These are phyloP conservation scores for Lanistes nyassanus DNA, from an alignment of 1,140 invertebrate species.

Conservation along the genomic window DNA sequence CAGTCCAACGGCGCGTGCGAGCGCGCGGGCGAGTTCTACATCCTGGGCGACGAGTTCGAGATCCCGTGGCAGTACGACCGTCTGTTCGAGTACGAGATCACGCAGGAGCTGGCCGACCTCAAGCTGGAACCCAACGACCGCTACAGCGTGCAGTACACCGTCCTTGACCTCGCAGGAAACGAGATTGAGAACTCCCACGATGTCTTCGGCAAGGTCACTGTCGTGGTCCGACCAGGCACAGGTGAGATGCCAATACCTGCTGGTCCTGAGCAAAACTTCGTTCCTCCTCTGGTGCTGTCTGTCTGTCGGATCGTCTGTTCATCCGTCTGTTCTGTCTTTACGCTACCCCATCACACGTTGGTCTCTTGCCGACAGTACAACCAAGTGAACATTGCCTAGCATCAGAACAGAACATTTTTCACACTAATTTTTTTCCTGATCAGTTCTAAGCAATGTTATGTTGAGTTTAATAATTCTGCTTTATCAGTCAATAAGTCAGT, in stretches of 20 bases:
- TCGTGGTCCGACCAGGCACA: constrained; percentile 18
- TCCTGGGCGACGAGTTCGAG: constrained; percentile 32
- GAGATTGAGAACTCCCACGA: background rate
- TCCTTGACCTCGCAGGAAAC: constrained; percentile 13
- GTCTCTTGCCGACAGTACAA: too few relatives aligned
- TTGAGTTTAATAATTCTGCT: too few relatives aligned
- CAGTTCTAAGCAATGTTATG: too few relatives aligned
- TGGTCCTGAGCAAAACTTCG: background rate
- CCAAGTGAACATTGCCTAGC: too few relatives aligned
- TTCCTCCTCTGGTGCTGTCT: background rate
- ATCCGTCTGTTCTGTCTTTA: too few relatives aligned
- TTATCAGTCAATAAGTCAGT: too few relatives aligned
- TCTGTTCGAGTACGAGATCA: constrained; percentile 37
- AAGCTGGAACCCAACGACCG: constrained; percentile 25
- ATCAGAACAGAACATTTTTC: too few relatives aligned
- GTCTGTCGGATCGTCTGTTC: too few relatives aligned
- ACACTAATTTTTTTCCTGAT: too few relatives aligned
- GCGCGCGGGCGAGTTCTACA: constrained; percentile 36
- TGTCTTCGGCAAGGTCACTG: constrained; percentile 14
- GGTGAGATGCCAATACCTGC: constrained; percentile 16
- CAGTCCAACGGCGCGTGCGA: background rate
- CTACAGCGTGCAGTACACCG: constrained; percentile 16
- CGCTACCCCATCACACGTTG: fast-evolving
- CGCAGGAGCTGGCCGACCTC: constrained; percentile 17
- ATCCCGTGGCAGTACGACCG: constrained; percentile 35